Conservation (phyloP, 2,797 vertebrate genomes). For the Sebastes paucispinis region DNA sequence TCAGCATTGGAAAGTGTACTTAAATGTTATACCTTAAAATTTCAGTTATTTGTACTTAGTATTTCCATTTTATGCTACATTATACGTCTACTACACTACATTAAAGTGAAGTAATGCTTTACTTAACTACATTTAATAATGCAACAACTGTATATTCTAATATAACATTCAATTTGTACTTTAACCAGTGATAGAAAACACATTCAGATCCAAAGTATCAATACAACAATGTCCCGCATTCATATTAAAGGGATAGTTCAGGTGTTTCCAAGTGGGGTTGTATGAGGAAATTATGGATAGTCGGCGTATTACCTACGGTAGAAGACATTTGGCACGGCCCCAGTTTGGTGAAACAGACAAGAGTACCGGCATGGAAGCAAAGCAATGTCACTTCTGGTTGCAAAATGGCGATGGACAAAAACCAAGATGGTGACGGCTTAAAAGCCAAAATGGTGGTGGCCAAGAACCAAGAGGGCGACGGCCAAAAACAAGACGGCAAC, state of each 20-base stretch:
- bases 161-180: background rate
- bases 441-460: too few species aligned
- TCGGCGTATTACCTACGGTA: background rate
- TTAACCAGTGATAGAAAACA: background rate
- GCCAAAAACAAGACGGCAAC: too few species aligned
- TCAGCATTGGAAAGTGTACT: background rate
- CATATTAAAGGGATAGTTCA: background rate
- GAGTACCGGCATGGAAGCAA: too few species aligned
- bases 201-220: background rate
- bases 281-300: too few species aligned
- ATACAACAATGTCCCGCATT: background rate
- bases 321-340: too few species aligned
- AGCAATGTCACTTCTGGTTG: too few species aligned
- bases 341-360: too few species aligned
- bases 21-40: background rate
- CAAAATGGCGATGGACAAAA: too few species aligned
- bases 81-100: background rate
- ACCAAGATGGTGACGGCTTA: too few species aligned
- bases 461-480: too few species aligned
- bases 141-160: background rate
- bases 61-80: background rate
- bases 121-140: background rate
- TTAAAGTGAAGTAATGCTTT: background rate
- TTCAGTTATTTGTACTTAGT: background rate
- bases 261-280: too few species aligned